A percentile compares a stretch with the other conserved stretches of the same genome.
These are phyloP conservation scores for Mesorhabditis belari DNA, from an alignment of 2,888 invertebrate genomes.

Conservation along the genomic window DNA sequence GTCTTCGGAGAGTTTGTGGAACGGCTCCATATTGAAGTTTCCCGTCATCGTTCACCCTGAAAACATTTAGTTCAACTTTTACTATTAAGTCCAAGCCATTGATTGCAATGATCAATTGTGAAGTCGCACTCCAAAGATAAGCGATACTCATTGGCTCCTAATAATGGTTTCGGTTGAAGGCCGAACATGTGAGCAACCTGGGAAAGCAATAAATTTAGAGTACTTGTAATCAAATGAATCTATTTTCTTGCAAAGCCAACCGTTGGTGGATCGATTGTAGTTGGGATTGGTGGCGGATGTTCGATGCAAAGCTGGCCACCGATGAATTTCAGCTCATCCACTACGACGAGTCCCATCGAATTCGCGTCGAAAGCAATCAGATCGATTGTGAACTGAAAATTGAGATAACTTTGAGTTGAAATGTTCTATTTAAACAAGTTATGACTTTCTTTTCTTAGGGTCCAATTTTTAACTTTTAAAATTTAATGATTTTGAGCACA, in stretches of 20 bases:
- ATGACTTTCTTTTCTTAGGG: too few relatives aligned
- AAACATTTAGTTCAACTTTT: too few relatives aligned
- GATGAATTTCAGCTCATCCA: conserved; percentile 22
- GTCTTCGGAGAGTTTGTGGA: conserved; percentile 22
- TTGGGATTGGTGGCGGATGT: conserved; percentile 27
- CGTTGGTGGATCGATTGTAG: conserved; percentile 29
- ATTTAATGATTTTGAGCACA: too few relatives aligned
- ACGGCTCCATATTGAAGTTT: conserved; percentile 28
- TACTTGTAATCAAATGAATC: too few relatives aligned
- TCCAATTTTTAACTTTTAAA: too few relatives aligned
- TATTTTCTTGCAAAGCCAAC: too few relatives aligned
- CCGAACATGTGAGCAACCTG: conserved; percentile 29
- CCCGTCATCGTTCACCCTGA: conserved; percentile 31
- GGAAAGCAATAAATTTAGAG: too few relatives aligned
- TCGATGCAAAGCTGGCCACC: conserved; percentile 34
- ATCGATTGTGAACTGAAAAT: conserved; percentile 44
- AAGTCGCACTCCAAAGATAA: conserved; percentile 41
- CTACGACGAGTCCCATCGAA: conserved; percentile 33
- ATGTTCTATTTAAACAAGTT: too few relatives aligned
- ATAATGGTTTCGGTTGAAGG: conserved; percentile 30
- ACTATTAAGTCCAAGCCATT: too few relatives aligned
- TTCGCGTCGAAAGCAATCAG: conserved; percentile 45
- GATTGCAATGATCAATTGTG: conserved; percentile 45
- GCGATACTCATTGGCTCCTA: conserved; percentile 22
- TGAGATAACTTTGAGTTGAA: too few relatives aligned